phyloP scores from a whole-genome alignment of 2,797 vertebrate genomes.

The Ataeniobius toweri region DNA sequence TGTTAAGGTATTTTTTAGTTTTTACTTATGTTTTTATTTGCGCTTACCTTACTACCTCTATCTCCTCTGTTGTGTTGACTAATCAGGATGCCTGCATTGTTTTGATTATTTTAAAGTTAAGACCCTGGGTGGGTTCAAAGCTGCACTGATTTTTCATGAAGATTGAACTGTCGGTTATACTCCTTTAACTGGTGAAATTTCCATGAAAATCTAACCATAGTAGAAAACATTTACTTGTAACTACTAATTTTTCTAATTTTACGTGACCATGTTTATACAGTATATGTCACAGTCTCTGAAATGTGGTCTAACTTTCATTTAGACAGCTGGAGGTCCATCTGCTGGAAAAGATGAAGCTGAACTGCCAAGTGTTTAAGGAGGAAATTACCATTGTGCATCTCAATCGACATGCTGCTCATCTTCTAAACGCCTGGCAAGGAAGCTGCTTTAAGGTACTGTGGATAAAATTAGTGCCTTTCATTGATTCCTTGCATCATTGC shows the following conservation, averaged over 20 bases:
- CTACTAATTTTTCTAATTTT: conserved; percentile 3
- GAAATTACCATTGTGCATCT: conserved; percentile 78
- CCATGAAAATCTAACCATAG: neutral
- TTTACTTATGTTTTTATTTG: neutral
- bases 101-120: neutral
- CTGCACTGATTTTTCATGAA: neutral
- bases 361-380: conserved; percentile 80
- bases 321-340: conserved; percentile 74
- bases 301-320: conserved; percentile 29
- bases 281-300: conserved; percentile 1
- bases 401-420: conserved; percentile 68
- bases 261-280: neutral
- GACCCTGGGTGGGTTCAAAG: neutral
- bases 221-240: neutral
- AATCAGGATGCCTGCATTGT: neutral
- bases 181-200: neutral
- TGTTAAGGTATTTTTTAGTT: neutral
- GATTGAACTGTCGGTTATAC: neutral
- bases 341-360: conserved; percentile 76
- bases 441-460: conserved; percentile 53
- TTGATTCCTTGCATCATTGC: conserved; percentile 4
- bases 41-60: neutral
- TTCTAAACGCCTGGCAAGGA: conserved; percentile 63
- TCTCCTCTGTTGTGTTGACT: neutral
- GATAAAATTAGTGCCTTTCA: conserved; percentile 3